Base-by-base conservation (phyloP, 2,888 invertebrate genomes). In the Steinernema carpocapsae region DNA sequence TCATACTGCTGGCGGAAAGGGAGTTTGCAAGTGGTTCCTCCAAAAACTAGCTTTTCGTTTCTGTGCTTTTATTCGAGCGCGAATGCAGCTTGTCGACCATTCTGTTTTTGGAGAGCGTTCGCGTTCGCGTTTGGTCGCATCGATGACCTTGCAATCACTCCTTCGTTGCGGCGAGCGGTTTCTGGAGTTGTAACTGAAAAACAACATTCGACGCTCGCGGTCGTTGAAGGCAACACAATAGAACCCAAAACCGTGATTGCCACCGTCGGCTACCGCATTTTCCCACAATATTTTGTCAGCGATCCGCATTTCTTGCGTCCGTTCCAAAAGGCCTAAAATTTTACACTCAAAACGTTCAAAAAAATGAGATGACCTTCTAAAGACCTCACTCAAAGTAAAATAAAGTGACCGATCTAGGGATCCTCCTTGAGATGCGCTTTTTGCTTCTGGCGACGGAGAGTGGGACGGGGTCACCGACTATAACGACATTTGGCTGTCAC, bases 321-420 rank as follows among this genome's bases (percentile, higher is more conserved):
- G 3, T 32, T 26, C 17, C 12, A n/a, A 64, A 32, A 17, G 64
- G 14, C 64, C 12, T 26, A 7, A 12, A 32, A 64, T 64, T 64
- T 64, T 64, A 64, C 64, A 64, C 37, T 37, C 12, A 10, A 17
- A 64, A 32, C 26, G 29, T 64, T 37, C 4, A 64, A 64, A 64
- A 64, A 64, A 29, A 7, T 14, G 17, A 32, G 64, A 64, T 29
- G 64, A 64, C 64, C 64, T 37, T 64, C 37, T 64, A 64, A 29
- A 64, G 64, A 64, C 64, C 64, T 64, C 64, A 64, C 64, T 64
- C 64, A n/a, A n/a, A 64, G 64, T 32, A 64, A 64, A 64, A 32
- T 56, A 3, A 56, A 56, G 56, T 26, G 56, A n/a, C 7, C 64
- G 32, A 64, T 56, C 64, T 26, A 7, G 37, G 29, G 7, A 17